Percentiles rank a stretch among this genome's conserved stretches.
These are phyloP conservation scores for Capreolus pygargus DNA, from an alignment of 2,113 vertebrate genomes.

Conservation along the genomic window DNA sequence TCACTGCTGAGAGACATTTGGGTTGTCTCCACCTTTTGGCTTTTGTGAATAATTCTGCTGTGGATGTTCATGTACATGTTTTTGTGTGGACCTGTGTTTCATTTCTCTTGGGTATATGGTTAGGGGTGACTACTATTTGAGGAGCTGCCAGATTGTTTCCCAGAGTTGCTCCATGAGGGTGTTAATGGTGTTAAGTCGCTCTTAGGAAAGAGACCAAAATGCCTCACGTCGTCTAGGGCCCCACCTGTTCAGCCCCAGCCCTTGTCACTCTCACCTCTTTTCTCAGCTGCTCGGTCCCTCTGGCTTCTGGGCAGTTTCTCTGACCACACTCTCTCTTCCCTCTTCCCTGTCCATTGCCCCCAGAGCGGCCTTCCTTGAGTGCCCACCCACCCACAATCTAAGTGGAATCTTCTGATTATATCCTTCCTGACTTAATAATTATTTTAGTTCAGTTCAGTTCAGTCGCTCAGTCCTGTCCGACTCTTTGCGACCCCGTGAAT, in stretches of 20 bases:
- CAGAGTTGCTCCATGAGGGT: background rate
- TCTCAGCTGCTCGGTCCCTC: background rate
- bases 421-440: background rate
- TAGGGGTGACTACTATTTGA: background rate
- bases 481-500: no score
- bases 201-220: background rate
- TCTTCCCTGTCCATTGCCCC: background rate
- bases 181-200: background rate
- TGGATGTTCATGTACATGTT: background rate
- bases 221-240: fast-evolving
- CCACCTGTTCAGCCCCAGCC: background rate
- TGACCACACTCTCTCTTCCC: background rate
- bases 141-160: background rate
- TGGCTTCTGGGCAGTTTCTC: background rate
- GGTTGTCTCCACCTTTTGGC: background rate
- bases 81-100: background rate
- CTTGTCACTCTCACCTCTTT: fast-evolving
- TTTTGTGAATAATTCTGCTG: background rate
- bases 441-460: background rate
- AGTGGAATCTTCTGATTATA: background rate
- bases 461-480: fast-evolving
- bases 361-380: background rate
- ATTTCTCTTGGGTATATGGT: background rate
- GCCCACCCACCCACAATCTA: background rate
- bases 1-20: background rate